Base-by-base conservation (phyloP, 2,113 vertebrate species). In the Callospermophilus lateralis region DNA sequence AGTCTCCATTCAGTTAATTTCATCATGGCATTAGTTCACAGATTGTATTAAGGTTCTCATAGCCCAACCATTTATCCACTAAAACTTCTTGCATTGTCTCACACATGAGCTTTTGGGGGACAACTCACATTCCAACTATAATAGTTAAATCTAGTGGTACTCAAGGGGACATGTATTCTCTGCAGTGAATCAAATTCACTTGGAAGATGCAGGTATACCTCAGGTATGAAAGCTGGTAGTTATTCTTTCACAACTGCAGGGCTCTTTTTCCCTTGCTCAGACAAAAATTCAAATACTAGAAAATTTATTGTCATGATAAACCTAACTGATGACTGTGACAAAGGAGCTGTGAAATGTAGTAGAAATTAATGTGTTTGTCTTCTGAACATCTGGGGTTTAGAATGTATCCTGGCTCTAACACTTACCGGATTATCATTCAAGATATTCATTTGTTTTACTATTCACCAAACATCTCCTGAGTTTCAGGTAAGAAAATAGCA, bases 381-480 rank as follows among this genome's bases (percentile, higher is more conserved):
- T 17, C 19, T 63, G 42, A 39, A 65, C 4, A 87, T 45, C 1
- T n/a, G n/a, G 32, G 45, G n/a, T 22, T 86, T 67, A 92, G 34
- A 24, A 61, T 70, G 1, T 78, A 45, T 39, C 58, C 34, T 70
- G 34, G 12, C 12, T 55, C 15, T 55, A 8, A 2, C 83, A 55
- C 11, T 77, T 83, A 30, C 3, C 10, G 81, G 67, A 65, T 55
- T 37, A 85, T 83, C 42, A 53, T 34, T 96, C 45, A 86, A 72
- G 30, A 78, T 81, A 83, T 13, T 51, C 0, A 67, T 55, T 87
- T 84, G 26, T 42, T 84, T 30, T 34, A 48, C 84, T 20, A 48
- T 28, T 70, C n/a, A 84, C 51, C 10, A 89, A 89, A 67, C 67
- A 92, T 34, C 94, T 96, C 84, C 32, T 73, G 55, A 92, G 6